Base-by-base conservation (phyloP, 2,888 invertebrate species). In the Priocnemis perturbator region DNA sequence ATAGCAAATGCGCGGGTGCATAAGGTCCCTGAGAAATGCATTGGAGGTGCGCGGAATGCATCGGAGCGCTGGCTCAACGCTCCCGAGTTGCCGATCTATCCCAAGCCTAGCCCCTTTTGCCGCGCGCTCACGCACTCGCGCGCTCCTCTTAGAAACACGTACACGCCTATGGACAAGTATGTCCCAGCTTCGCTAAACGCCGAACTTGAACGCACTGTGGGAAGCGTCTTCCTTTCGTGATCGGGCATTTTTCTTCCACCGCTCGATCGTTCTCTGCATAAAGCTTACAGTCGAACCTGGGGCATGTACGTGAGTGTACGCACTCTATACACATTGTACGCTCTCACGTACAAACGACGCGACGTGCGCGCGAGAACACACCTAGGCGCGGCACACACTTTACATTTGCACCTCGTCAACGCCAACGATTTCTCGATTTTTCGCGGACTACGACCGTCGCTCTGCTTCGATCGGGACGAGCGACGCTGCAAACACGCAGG, bases 21-120 rank as follows among this genome's bases (percentile, higher is more conserved):
- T 79, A 80, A 80, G 80, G 78, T 83, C 80, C 81, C 84, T 85
- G 85, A 85, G 84, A 87, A 86, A 86, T 86, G 87, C 86, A 84
- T 83, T 77, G 20, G 58, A 84, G 84, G 84, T 83, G 81, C 81
- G 81, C 81, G 85, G 87, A 87, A 88, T 88, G 86, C 86, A 83
- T 84, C 82, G 83, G 67, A 68, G 74, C 73, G n/a, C 73, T 64
- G 78, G 71, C 60, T 67, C 60, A 60, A 55, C 23, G 23, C 53
- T 14, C 53, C 15, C 53, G 53, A 19, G 14, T 23, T 21, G 59
- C 66, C 79, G 76, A 81, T 83, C 81, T 84, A 83, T 83, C 80
- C 82, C 69, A 61, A 71, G 21, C 48, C 44, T 45, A 21, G 47
- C 19, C 50, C 50, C 50, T 19, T 19, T 50, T 50, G 11, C 11